These are phyloP conservation scores for Ceraclea dissimilis DNA, from an alignment of 2,888 invertebrate genomes.

Conservation along the genomic window DNA sequence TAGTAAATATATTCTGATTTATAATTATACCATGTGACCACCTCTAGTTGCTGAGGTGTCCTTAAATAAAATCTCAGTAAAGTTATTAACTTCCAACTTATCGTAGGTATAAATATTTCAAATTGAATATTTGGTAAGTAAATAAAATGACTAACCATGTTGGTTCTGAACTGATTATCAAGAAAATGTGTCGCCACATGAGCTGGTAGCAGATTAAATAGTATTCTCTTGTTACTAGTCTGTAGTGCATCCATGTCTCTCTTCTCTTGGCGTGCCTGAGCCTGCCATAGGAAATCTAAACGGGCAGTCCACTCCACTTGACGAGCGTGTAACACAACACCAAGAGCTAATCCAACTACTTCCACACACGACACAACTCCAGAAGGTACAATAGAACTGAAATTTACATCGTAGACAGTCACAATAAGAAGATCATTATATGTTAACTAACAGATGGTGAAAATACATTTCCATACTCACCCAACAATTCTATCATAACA, in stretches of 20 bases:
- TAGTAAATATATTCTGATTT: no score
- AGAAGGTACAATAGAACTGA: constrained; percentile 63
- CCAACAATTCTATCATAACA: constrained; percentile 73
- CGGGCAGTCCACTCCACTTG: constrained; percentile 89
- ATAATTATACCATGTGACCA: no score
- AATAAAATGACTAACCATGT: constrained; percentile 57
- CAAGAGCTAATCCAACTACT: constrained; percentile 73
- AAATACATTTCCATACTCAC: constrained; percentile 45
- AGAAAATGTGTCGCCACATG: constrained; percentile 90
- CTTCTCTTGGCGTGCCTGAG: constrained; percentile 85
- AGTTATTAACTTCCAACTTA: no score
- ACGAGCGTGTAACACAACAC: constrained; percentile 74
- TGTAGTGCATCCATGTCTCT: constrained; percentile 89
- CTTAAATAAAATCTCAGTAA: no score
- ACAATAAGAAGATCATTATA: no score
- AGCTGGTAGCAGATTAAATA: constrained; percentile 83
- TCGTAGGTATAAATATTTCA: no score
- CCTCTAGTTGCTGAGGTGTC: no score
- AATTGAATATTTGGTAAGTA: no score
- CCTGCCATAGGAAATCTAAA: constrained; percentile 73
- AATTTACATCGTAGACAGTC: constrained; percentile 11
- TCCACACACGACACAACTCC: constrained; percentile 72
- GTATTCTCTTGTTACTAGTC: constrained; percentile 78
- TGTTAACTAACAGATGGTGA: no score
- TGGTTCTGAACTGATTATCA: constrained; percentile 80